phyloP scores from a whole-genome alignment of 2,888 invertebrate species.

The Pherbina coryleti region DNA sequence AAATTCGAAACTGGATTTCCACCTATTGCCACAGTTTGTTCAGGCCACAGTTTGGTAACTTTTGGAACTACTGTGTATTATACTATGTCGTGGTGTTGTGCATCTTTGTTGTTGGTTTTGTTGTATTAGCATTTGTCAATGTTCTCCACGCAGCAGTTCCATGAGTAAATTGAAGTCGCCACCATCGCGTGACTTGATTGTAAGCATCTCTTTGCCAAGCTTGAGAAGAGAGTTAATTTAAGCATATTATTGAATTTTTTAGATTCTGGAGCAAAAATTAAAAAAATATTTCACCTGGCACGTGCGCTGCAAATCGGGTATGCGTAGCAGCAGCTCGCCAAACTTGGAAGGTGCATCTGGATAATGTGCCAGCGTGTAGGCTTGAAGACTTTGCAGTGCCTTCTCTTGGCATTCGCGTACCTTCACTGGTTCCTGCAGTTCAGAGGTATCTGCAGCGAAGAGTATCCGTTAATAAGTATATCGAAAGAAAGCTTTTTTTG shows the following conservation, averaged over 20 bases:
- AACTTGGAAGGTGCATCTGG: slow-evolving; percentile 95
- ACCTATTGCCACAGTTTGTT: too few relatives aligned
- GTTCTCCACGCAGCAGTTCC: slow-evolving; percentile 94
- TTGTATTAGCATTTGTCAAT: slow-evolving; percentile 71
- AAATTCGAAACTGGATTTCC: too few relatives aligned
- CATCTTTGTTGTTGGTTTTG: slow-evolving; percentile 12
- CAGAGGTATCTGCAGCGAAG: slow-evolving; percentile 83
- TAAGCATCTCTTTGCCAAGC: slow-evolving; percentile 94
- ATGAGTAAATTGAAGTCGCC: slow-evolving; percentile 95
- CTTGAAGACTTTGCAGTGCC: slow-evolving; percentile 90
- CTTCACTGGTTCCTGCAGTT: slow-evolving; percentile 92
- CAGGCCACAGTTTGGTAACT: too few relatives aligned
- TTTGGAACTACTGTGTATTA: too few relatives aligned
- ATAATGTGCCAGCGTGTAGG: slow-evolving; percentile 90
- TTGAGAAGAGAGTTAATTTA: slow-evolving; percentile 65
- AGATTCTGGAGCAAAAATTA: neutral
- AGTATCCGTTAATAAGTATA: neutral
- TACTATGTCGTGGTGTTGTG: slow-evolving; percentile 25
- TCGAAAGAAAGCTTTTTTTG: too few relatives aligned
- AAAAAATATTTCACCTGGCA: slow-evolving; percentile 78
- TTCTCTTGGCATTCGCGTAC: slow-evolving; percentile 95
- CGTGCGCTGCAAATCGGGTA: slow-evolving; percentile 94
- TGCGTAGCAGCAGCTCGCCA: slow-evolving; percentile 90
- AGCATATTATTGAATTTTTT: neutral
- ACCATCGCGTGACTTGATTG: slow-evolving; percentile 88